phyloP scores from a whole-genome alignment of 2,113 vertebrate genomes.

The Micronycteris hirsuta region DNA sequence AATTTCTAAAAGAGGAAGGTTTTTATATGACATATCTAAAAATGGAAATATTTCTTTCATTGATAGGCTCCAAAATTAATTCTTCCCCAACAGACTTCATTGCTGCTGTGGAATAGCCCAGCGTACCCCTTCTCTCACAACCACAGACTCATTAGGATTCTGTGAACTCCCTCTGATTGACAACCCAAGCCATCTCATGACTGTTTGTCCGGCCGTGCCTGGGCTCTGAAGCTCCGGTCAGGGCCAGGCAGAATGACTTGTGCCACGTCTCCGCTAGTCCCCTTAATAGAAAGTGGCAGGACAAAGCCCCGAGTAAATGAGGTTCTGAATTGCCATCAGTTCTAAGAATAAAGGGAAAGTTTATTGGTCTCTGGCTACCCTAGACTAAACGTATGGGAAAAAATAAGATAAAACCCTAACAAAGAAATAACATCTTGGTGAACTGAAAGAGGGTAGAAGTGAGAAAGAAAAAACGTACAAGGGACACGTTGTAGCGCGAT shows the following conservation, averaged over 20 bases:
- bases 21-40: not conserved
- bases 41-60: not conserved
- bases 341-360: slow-evolving; percentile 12
- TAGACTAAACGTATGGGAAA: not conserved
- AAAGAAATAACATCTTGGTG: not conserved
- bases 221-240: not conserved
- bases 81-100: not conserved
- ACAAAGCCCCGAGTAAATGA: slow-evolving; percentile 41
- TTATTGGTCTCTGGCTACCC: not conserved
- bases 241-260: not conserved
- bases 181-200: not conserved
- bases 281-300: slow-evolving; percentile 47
- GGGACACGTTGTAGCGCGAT: not conserved
- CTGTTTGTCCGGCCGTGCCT: not conserved
- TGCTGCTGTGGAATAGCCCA: not conserved
- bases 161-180: not conserved
- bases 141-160: not conserved
- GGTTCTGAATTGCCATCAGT: slow-evolving; percentile 1
- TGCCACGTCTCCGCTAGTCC: not conserved
- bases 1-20: not conserved
- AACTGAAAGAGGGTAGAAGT: not conserved
- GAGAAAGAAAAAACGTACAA: not conserved
- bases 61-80: not conserved
- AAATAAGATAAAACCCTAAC: not conserved
- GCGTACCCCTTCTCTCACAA: not conserved